phyloP scores from a whole-genome alignment of 2,113 vertebrate genomes.

The Pardalotus punctatus region DNA sequence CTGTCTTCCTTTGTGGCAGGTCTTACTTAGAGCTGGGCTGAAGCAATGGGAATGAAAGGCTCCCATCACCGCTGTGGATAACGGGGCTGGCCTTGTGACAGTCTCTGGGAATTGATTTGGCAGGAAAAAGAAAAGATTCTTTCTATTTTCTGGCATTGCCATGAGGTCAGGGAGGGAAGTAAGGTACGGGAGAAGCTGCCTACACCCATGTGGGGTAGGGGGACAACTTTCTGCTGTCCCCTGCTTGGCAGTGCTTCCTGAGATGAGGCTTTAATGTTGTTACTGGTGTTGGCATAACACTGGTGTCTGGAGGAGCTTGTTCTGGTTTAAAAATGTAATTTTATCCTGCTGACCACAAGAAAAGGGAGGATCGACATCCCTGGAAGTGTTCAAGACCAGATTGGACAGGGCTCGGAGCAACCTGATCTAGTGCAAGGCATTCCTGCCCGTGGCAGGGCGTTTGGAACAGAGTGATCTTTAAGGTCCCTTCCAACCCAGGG shows the following conservation, averaged over 20 bases:
- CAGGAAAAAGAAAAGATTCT: background rate
- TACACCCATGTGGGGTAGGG: background rate
- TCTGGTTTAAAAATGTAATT: background rate
- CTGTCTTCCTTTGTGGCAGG: background rate
- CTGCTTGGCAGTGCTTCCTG: background rate
- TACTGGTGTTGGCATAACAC: accelerated
- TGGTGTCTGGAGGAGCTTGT: background rate
- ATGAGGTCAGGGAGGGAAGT: background rate
- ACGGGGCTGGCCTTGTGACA: background rate
- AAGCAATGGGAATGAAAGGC: background rate
- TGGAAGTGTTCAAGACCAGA: background rate
- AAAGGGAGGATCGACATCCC: background rate
- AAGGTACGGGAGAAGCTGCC: background rate
- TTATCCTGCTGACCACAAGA: background rate
- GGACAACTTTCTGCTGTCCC: background rate
- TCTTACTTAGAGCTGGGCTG: background rate
- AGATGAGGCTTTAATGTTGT: background rate
- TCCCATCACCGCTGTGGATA: background rate
- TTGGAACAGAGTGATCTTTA: background rate
- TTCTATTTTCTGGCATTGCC: background rate
- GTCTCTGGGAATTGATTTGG: background rate
- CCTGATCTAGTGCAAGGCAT: background rate
- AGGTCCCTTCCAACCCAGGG: background rate
- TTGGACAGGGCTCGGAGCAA: background rate
- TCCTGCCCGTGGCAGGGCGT: background rate